phyloP scores from a whole-genome alignment of 2,888 invertebrate genomes.

The Troilus luridus region DNA sequence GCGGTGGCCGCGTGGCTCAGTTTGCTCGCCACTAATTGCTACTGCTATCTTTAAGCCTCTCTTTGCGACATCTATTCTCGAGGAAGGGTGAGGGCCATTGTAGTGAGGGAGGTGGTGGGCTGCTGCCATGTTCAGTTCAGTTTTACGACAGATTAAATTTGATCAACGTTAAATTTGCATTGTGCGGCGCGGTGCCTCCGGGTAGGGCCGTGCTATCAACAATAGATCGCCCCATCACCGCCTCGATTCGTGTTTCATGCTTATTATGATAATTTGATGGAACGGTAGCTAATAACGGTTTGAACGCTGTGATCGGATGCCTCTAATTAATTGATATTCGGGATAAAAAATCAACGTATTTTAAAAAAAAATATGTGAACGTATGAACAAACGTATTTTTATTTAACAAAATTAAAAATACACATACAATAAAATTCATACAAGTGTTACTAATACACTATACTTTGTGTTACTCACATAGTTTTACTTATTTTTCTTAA shows the following conservation, averaged over 20 bases:
- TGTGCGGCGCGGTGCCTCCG: neutral
- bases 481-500: too few relatives aligned
- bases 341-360: neutral
- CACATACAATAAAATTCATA: too few relatives aligned
- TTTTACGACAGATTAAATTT: slow-evolving; percentile 38
- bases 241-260: neutral
- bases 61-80: neutral
- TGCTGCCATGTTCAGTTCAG: neutral
- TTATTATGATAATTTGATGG: neutral
- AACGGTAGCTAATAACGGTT: neutral
- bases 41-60: slow-evolving; percentile 26
- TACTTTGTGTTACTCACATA: too few relatives aligned
- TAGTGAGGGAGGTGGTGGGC: neutral
- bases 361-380: neutral
- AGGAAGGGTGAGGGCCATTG: neutral
- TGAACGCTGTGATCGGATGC: neutral
- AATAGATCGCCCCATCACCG: neutral
- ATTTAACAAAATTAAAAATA: too few relatives aligned
- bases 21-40: slow-evolving; percentile 45
- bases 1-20: slow-evolving; percentile 31
- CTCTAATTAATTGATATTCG: neutral
- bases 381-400: too few relatives aligned
- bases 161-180: slow-evolving; percentile 16
- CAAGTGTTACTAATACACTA: too few relatives aligned
- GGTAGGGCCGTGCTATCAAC: neutral